Evolutionary conservation across 1,140 invertebrate genomes (phyloP).

Genomic region (Scaptodrosophila lebanonensis): DNA sequence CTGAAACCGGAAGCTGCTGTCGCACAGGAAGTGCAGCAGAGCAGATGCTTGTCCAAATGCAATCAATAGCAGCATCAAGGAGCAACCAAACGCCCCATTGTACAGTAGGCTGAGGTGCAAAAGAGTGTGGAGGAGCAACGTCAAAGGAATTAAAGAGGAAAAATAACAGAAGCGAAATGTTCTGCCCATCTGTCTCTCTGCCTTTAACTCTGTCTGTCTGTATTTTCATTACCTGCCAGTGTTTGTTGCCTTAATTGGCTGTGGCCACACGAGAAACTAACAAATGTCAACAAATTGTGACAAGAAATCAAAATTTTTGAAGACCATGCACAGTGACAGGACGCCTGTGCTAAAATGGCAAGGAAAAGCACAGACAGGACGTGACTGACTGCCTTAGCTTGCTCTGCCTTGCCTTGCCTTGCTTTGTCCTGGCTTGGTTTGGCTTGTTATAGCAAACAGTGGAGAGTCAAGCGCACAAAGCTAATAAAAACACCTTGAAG

Average conservation of each 20-base stretch:
- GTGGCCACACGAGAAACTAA: slow-evolving; percentile 50
- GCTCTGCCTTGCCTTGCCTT: background rate
- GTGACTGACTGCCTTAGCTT: too few relatives aligned
- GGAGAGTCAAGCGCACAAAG: too few relatives aligned
- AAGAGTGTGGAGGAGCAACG: too few relatives aligned
- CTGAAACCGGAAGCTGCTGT: slow-evolving; percentile 50
- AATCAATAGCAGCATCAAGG: slow-evolving; percentile 4
- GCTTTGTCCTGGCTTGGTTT: background rate
- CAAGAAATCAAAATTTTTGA: slow-evolving; percentile 69
- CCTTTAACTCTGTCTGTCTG: slow-evolving; percentile 3
- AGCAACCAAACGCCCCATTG: slow-evolving; percentile 55
- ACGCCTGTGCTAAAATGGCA: background rate
- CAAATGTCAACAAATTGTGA: slow-evolving; percentile 75
- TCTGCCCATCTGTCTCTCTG: slow-evolving; percentile 4
- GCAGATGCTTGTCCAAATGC: slow-evolving; percentile 2
- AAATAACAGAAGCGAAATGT: background rate
- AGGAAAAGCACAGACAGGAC: too few relatives aligned
- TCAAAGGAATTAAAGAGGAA: too few relatives aligned
- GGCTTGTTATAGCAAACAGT: slow-evolving; percentile 47
- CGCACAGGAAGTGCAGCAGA: slow-evolving; percentile 57
- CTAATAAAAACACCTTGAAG: slow-evolving; percentile 9
- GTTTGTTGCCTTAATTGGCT: slow-evolving; percentile 67
- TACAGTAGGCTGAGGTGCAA: too few relatives aligned
- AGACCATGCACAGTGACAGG: slow-evolving; percentile 23
- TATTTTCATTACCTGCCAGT: slow-evolving; percentile 12